Base-by-base conservation (phyloP, 2,888 invertebrate genomes). In the Coelogynopora nodosa region DNA sequence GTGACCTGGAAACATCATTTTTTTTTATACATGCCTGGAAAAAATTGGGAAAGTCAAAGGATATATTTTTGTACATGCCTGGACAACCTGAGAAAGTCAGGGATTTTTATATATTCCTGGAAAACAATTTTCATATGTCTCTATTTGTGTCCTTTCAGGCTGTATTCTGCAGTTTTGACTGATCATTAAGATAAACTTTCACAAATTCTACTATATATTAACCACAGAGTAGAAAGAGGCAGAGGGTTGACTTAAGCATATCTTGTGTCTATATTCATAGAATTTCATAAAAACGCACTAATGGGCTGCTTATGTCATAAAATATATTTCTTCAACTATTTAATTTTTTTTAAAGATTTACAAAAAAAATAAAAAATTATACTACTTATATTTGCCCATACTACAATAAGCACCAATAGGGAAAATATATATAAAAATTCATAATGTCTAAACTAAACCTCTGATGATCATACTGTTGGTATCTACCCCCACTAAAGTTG, bases 231-330 rank as follows among this genome's bases (percentile, higher is more conserved):
- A 13, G 10, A 26, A 26, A 74, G 5, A 26, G 23, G 23, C 74
- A 74, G 23, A 23, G 23, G 23, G 5, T 49, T 49, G 49, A 74
- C 74, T 23, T 23, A 74, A 74, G 27, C 74, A 74, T 74, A 74
- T 74, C 74, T 74, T 74, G 23, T 74, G 74, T 74, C 74, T 74
- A 74, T 74, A 74, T 74, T 74, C 74, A 74, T 74, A 74, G 74
- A 74, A 74, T 74, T 74, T 74, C 23, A 74, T 74, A 74, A 74
- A 74, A 74, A 74, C 23, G 23, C 74, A 74, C 74, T 26, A 74
- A 74, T 5, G 23, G 74, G 5, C 74, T 74, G 74, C 23, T 74
- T 74, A 74, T 74, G 74, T 74, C 74, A 74, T 74, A 74, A 74
- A 74, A 5, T n/a, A 13, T 74, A n/a, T 5, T 74, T 74, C 23